Evolutionary conservation across 1,140 invertebrate species (phyloP).

Genomic region (Papilio xuthus): DNA sequence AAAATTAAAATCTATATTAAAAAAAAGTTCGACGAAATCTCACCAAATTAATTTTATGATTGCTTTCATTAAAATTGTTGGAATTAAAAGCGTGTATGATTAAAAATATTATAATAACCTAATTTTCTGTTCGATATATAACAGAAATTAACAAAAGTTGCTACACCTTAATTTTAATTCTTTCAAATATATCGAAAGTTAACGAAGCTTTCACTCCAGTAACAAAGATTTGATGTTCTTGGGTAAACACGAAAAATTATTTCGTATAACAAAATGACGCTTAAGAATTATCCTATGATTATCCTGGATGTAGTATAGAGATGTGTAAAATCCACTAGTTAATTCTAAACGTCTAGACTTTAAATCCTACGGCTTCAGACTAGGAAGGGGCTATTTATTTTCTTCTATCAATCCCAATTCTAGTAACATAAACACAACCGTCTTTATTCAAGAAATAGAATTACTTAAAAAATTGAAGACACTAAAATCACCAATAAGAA

Average conservation of each 20-base stretch:
- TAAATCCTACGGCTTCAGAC: neutral
- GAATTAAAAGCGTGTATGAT: neutral
- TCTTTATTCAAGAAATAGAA: neutral
- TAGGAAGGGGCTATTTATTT: neutral
- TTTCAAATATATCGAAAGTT: too few species aligned
- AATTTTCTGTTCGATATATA: too few species aligned
- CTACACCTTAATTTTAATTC: too few species aligned
- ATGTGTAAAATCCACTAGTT: neutral
- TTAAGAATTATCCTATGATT: neutral
- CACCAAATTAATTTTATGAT: neutral
- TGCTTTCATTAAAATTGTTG: neutral
- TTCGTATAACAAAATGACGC: too few species aligned
- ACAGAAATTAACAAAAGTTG: too few species aligned
- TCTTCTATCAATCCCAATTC: neutral
- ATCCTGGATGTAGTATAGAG: neutral
- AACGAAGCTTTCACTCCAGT: too few species aligned
- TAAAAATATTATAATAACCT: too few species aligned
- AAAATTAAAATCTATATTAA: neutral
- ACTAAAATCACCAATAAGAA: neutral
- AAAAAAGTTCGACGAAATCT: neutral
- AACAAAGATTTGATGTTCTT: too few species aligned
- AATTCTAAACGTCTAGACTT: neutral
- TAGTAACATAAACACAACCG: neutral
- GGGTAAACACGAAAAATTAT: too few species aligned
- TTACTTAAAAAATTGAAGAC: neutral